phyloP scores from a whole-genome alignment of 2,113 vertebrate genomes.

The Puffinus mauretanicus region DNA sequence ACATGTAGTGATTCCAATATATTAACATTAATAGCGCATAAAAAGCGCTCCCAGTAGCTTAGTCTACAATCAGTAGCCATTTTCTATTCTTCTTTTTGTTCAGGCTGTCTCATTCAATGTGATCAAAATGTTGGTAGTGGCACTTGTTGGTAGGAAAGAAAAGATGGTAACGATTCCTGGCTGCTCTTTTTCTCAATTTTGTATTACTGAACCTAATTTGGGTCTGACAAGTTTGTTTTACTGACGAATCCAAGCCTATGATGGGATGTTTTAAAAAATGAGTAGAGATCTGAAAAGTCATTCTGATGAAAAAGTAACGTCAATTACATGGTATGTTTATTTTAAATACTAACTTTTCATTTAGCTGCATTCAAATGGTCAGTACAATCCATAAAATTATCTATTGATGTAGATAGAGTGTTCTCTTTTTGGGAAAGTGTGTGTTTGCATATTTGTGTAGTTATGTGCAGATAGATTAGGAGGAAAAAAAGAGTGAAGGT shows the following conservation, averaged over 20 bases:
- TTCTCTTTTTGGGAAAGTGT: background rate
- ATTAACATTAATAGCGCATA: conserved; percentile 57
- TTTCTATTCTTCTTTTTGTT: conserved; percentile 10
- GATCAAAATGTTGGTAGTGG: conserved; percentile 13
- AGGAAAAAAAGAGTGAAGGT: background rate
- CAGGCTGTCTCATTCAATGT: conserved; percentile 10
- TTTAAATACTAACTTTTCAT: background rate
- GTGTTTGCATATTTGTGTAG: background rate
- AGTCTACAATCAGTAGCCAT: conserved; percentile 8
- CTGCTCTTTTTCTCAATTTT: background rate
- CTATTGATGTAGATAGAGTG: background rate
- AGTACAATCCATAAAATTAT: background rate
- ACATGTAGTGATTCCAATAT: conserved; percentile 26
- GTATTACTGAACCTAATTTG: background rate
- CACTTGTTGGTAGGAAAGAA: background rate
- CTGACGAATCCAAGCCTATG: background rate
- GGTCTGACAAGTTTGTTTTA: background rate
- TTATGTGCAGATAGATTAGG: background rate
- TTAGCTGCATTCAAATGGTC: background rate
- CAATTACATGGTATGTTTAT: background rate
- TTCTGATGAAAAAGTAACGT: background rate
- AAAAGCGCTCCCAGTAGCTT: conserved; percentile 43
- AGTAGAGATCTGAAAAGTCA: background rate
- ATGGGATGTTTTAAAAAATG: background rate
- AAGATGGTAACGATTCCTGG: background rate